Evolutionary conservation across 2,888 invertebrate species (phyloP).

Genomic region (Rhagonycha lutea): DNA sequence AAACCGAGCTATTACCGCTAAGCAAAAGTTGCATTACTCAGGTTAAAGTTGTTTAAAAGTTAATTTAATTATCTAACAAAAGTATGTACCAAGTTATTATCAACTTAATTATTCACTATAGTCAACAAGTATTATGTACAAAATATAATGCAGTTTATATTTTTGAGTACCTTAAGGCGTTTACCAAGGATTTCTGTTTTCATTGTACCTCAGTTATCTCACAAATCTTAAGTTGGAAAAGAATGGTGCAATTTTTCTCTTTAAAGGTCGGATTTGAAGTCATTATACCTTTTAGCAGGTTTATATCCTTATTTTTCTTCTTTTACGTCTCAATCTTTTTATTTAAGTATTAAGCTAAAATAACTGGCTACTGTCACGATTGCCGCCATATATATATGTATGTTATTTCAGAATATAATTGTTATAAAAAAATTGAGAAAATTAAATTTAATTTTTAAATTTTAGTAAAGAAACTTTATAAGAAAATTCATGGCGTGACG

Average conservation of each 20-base stretch:
- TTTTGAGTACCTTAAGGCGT: not conserved
- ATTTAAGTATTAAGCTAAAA: slow-evolving; percentile 18
- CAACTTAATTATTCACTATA: not conserved
- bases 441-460: no score
- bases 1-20: not conserved
- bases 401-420: not conserved
- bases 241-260: slow-evolving; percentile 25
- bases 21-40: not conserved
- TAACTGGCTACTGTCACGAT: slow-evolving; percentile 8
- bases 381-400: not conserved
- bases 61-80: not conserved
- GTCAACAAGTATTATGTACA: not conserved
- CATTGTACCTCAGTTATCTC: slow-evolving; percentile 24
- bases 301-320: slow-evolving; percentile 26
- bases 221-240: slow-evolving; percentile 26
- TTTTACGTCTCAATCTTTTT: slow-evolving; percentile 21
- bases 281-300: slow-evolving; percentile 26
- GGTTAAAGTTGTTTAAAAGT: no score
- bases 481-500: no score
- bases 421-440: no score
- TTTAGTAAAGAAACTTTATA: no score
- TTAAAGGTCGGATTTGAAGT: slow-evolving; percentile 27
- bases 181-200: slow-evolving; percentile 19
- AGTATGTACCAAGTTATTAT: not conserved
- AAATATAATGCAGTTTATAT: not conserved